Evolutionary conservation across 2,797 vertebrate genomes (phyloP), one percentile per base, ranked within the genome.

Genomic region (Clarias fuscus): DNA sequence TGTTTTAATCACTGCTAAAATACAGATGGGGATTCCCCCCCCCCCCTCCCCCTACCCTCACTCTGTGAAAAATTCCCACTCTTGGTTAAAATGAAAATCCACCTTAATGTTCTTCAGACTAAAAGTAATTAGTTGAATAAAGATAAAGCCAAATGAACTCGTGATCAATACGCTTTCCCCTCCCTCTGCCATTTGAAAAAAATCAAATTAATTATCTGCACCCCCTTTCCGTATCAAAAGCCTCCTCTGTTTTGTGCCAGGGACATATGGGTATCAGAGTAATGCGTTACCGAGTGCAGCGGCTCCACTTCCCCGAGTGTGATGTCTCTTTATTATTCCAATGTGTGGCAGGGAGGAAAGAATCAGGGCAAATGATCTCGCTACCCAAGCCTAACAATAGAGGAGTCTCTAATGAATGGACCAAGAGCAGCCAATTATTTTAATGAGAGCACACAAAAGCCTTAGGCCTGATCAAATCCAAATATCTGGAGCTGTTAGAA

Each of bases 341-440:
- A 90, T 89, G 78, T 77, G 77, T 90, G 82, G 85, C 84, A 83
- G 89, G 86, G 75, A 90, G 85, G 84, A 88, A 87, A 53, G 71
- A 88, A 92, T 90, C 88, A 89, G 89, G 85, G 89, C 88, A 92
- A 91, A 91, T 92, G 86, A 91, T 92, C 91, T 91, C 84, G 82
- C 88, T 85, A 90, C 88, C 88, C 89, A 86, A 82, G 86, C 83
- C 86, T 88, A 90, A 93, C 91, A 93, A 92, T 90, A 88, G 88
- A 90, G 86, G 84, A 85, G 84, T 85, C 86, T 89, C 84, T 92
- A 92, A 93, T 92, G 91, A 93, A 92, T 89, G 91, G 91, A 90
- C 85, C 81, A 80, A 89, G 90, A 90, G 86, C 87, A 91, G 90
- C 89, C 91, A 93, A 92, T 94, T 92, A 92, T 90, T 92, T 90